Percentiles rank a stretch among this genome's conserved stretches.
These are phyloP conservation scores for Lysandra coridon DNA, from an alignment of 2,888 invertebrate genomes.

Conservation along the genomic window DNA sequence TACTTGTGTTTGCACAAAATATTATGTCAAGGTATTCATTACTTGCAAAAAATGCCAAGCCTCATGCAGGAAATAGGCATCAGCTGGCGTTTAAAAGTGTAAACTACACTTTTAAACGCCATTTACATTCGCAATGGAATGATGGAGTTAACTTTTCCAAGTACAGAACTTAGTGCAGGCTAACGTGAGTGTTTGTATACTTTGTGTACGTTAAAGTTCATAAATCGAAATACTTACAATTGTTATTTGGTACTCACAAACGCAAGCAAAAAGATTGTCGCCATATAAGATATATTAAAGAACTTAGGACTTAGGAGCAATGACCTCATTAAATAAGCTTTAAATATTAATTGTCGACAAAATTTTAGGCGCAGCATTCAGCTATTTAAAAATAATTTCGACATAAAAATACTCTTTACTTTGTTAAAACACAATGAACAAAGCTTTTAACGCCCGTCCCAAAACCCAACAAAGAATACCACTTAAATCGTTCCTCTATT, in stretches of 20 bases:
- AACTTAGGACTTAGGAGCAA: background rate
- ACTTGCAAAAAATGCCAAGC: constrained; percentile 2
- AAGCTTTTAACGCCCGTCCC: constrained; percentile 19
- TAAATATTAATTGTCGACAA: background rate
- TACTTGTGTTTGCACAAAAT: background rate
- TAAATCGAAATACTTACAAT: too few relatives aligned
- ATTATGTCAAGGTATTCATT: background rate
- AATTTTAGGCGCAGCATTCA: background rate
- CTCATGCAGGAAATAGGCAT: background rate
- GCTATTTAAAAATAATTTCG: constrained; percentile 8
- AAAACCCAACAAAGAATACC: constrained; percentile 14
- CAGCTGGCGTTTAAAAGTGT: background rate
- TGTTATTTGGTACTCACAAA: too few relatives aligned
- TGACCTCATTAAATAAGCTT: background rate
- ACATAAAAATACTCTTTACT: constrained; percentile 5
- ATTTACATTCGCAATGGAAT: too few relatives aligned
- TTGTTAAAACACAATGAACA: constrained; percentile 11
- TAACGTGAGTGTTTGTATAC: too few relatives aligned
- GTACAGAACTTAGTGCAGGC: too few relatives aligned
- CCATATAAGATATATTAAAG: background rate
- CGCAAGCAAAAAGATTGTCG: background rate
- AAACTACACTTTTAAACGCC: background rate
- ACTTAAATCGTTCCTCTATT: constrained; percentile 16
- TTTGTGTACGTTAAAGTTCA: too few relatives aligned
- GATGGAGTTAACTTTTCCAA: too few relatives aligned